These are phyloP conservation scores for Smittia aterrima DNA, from an alignment of 2,888 invertebrate genomes.

Conservation along the genomic window DNA sequence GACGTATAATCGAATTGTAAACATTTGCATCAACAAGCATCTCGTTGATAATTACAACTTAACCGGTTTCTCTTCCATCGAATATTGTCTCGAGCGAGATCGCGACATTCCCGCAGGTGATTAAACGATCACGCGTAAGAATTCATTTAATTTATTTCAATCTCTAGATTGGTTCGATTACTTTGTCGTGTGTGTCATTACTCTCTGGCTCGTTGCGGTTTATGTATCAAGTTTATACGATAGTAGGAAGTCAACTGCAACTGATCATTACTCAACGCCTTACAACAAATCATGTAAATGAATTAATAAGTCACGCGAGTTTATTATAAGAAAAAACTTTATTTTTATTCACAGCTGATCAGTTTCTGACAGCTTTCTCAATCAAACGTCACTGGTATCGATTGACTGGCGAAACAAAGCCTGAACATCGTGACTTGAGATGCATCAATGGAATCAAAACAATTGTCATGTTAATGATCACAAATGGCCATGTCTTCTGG, in stretches of 20 bases:
- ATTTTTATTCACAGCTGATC: background rate
- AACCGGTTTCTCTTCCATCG: background rate
- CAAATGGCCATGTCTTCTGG: background rate
- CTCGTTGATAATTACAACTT: background rate
- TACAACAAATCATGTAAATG: too few relatives aligned
- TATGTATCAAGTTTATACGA: background rate
- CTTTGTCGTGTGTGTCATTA: background rate
- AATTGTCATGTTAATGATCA: background rate
- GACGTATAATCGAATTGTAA: background rate
- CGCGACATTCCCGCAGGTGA: background rate
- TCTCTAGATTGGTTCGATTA: background rate
- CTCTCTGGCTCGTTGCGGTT: background rate
- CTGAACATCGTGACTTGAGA: background rate
- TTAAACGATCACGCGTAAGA: too few relatives aligned
- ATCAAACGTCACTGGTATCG: conserved; percentile 9
- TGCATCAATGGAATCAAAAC: background rate
- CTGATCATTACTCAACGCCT: too few relatives aligned
- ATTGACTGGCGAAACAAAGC: background rate
- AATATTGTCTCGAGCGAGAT: background rate
- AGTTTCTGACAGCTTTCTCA: conserved; percentile 9
- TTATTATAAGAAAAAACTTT: too few relatives aligned
- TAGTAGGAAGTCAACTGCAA: background rate
- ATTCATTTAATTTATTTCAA: background rate
- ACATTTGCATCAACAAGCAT: conserved; percentile 8
- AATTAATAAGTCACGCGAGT: too few relatives aligned